Base-by-base conservation (phyloP, 2,113 vertebrate species). In the Casuarius casuarius region DNA sequence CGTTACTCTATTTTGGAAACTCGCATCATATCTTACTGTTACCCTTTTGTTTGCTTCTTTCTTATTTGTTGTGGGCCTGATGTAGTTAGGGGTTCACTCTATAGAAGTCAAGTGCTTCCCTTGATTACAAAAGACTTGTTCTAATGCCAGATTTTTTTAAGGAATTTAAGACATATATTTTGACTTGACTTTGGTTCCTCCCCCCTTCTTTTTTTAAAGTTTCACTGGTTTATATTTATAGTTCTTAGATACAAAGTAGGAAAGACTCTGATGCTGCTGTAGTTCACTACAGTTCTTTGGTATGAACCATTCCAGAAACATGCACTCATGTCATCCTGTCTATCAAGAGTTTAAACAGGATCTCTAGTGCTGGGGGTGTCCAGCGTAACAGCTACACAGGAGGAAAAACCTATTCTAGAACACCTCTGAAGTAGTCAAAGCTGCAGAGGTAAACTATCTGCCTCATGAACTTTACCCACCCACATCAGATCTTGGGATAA, bases 261-360 rank as follows among this genome's bases (percentile, higher is more conserved):
- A 95, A 92, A 95, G 95, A 97, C 22, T 46, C 46, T 90, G 90
- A 93, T 93, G 92, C 63, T 83, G 87, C 78, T 88, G 3, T 93
- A 92, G 75, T 90, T 96, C 75, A 80, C 63, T 74, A 71, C 51
- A 83, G 62, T 54, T 91, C 76, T 81, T 72, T 56, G 78, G 89
- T 65, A 87, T 20, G 42, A 96, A 71, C 5, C 91, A 80, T 54
- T 90, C 92, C 94, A 91, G 87, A 96, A 96, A 96, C 94, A 96
- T 35, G 67, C 4, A 0, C 87, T 88, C 91, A 73, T 59, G 90
- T 96, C 68, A 96, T 92, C 85, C 62, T 71, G 67, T 77, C 92
- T 95, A 88, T 87, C 91, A 92, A 96, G 85, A 91, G 91, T 80
- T 96, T 83, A 93, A 94, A 90, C 71, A 14, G 88, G 33, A 12